phyloP scores from a whole-genome alignment of 2,113 vertebrate genomes.

The Festucalex cinctus region DNA sequence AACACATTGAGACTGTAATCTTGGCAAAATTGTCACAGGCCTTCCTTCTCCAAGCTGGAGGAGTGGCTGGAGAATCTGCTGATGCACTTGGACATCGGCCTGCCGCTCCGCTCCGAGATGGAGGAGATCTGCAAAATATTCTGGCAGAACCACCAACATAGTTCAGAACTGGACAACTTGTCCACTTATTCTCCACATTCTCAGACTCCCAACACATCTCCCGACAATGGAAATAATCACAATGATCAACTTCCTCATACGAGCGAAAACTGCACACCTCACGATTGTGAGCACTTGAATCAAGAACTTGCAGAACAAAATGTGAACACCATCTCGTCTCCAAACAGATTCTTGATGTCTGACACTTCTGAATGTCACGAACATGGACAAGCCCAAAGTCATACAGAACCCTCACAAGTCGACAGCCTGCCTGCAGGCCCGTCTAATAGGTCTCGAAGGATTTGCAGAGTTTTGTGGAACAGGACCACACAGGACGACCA shows the following conservation, averaged over 20 bases:
- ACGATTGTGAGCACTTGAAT: constrained; percentile 5
- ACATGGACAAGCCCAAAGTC: constrained; percentile 10
- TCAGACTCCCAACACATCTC: not conserved
- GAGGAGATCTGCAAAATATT: constrained; percentile 81
- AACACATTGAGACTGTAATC: not conserved
- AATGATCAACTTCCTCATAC: not conserved
- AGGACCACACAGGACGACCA: constrained; percentile 35
- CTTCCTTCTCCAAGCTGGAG: constrained; percentile 84
- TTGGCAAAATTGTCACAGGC: constrained; percentile 17
- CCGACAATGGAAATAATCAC: constrained; percentile 15
- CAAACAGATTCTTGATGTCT: constrained; percentile 2
- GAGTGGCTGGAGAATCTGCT: constrained; percentile 86
- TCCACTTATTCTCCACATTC: not conserved
- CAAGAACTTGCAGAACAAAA: not conserved
- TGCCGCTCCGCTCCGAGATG: constrained; percentile 84
- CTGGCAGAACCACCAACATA: constrained; percentile 72
- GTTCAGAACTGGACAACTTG: not conserved
- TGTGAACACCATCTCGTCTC: constrained; percentile 14
- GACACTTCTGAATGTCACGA: constrained; percentile 12
- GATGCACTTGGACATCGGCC: constrained; percentile 85
- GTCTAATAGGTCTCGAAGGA: constrained; percentile 17
- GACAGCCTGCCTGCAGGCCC: not conserved
- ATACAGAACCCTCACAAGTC: constrained; percentile 15
- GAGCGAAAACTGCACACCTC: not conserved
- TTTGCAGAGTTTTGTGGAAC: constrained; percentile 50